Evolutionary conservation across 2,797 vertebrate genomes (phyloP).

Genomic region (Brotula barbata): DNA sequence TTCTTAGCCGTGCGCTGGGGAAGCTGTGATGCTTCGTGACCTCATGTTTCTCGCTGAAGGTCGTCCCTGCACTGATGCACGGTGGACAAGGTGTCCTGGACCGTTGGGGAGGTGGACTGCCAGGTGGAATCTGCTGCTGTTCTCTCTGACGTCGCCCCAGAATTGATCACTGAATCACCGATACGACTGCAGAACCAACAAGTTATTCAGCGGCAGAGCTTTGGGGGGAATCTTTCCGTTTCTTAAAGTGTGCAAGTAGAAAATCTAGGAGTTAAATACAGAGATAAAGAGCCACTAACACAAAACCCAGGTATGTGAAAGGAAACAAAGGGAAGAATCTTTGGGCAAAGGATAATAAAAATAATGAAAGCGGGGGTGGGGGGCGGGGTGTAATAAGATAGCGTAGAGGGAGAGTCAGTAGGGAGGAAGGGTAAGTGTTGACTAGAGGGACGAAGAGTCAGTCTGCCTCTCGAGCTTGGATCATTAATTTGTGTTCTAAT

Average conservation of each 20-base stretch:
- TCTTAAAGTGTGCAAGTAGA: constrained; percentile 17
- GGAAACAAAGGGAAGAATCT: background rate
- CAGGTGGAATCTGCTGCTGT: constrained; percentile 71
- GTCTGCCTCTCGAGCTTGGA: constrained; percentile 61
- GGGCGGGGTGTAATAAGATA: constrained; percentile 14
- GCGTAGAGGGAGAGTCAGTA: constrained; percentile 26
- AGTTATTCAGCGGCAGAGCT: constrained; percentile 41
- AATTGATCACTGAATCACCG: constrained; percentile 68
- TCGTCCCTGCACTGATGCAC: constrained; percentile 75
- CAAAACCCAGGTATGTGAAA: too few species aligned
- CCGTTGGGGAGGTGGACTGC: constrained; percentile 54
- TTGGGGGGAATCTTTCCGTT: constrained; percentile 26
- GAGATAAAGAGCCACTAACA: too few species aligned
- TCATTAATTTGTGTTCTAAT: constrained; percentile 81
- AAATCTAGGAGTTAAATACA: constrained; percentile 25
- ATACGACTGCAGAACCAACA: constrained; percentile 51
- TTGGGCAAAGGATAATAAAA: background rate
- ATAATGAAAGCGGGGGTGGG: background rate
- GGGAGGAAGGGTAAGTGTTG: constrained; percentile 54
- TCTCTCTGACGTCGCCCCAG: constrained; percentile 75
- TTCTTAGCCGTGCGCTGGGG: constrained; percentile 64
- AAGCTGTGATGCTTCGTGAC: constrained; percentile 72
- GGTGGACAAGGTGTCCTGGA: constrained; percentile 72
- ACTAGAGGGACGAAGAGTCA: constrained; percentile 50
- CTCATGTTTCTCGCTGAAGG: constrained; percentile 76